phyloP scores from a whole-genome alignment of 2,888 invertebrate genomes.

The Cordilura impudica region DNA sequence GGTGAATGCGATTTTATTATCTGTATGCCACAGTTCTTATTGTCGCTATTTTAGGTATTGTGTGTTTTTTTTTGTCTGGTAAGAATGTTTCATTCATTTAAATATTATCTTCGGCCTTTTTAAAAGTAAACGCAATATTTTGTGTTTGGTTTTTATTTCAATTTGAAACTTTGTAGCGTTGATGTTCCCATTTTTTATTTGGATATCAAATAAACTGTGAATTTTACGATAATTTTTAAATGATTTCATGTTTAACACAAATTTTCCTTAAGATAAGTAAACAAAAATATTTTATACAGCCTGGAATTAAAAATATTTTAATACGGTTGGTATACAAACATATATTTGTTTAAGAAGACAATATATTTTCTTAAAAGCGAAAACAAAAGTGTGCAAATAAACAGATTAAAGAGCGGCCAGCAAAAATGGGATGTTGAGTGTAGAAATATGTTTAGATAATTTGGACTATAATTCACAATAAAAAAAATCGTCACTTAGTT shows the following conservation, averaged over 20 bases:
- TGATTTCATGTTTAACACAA: conserved; percentile 57
- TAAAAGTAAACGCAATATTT: conserved; percentile 11
- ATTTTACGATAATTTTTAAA: conserved; percentile 58
- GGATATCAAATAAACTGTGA: conserved; percentile 45
- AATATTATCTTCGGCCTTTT: conserved; percentile 19
- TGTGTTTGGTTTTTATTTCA: background rate
- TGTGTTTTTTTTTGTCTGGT: conserved; percentile 2
- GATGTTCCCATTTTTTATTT: background rate
- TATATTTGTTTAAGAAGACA: no score
- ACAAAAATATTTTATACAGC: conserved; percentile 6
- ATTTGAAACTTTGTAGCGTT: conserved; percentile 15
- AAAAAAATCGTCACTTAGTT: no score
- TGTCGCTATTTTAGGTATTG: conserved; percentile 7
- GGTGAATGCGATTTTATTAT: background rate
- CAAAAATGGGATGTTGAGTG: no score
- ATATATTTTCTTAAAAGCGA: no score
- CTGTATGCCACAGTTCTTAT: conserved; percentile 8
- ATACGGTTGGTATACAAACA: conserved; percentile 23
- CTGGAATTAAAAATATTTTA: background rate
- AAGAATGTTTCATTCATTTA: background rate
- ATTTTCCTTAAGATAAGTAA: conserved; percentile 41
- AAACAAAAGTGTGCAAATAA: no score
- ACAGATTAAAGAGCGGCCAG: no score
- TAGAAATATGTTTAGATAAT: no score
- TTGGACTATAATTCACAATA: no score